Conservation (phyloP, 2,797 vertebrate species). For the Taeniopygia guttata region DNA sequence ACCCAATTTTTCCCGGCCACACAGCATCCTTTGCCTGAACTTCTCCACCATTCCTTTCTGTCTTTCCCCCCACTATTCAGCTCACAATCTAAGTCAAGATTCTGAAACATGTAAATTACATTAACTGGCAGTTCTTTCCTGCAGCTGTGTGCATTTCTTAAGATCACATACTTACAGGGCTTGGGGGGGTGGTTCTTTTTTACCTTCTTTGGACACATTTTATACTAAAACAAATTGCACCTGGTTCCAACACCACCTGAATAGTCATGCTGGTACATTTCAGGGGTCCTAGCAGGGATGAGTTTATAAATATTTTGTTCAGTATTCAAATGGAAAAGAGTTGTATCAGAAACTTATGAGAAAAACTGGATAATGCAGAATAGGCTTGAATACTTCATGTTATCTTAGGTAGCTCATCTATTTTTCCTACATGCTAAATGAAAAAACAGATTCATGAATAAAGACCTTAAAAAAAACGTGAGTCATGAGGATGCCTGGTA, state of each 20-base stretch:
- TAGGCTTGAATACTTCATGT: not conserved
- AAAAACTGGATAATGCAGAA: conserved; percentile 41
- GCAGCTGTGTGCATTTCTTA: conserved; percentile 40
- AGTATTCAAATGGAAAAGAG: not conserved
- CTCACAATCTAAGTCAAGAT: conserved; percentile 4
- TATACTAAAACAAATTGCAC: not conserved
- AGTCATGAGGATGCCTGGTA: not conserved
- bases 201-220: conserved; percentile 19
- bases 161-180: conserved; percentile 21
- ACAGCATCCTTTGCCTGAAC: conserved; percentile 58
- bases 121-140: conserved; percentile 42
- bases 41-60: conserved; percentile 15
- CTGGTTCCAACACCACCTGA: conserved; percentile 17
- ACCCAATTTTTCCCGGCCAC: conserved; percentile 46
- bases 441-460: not conserved
- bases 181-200: not conserved
- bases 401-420: conserved; percentile 1
- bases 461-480: not conserved
- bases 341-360: not conserved
- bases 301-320: not conserved
- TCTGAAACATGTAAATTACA: conserved; percentile 62
- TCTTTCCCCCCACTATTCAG: not conserved
- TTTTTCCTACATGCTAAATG: not conserved
- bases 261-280: conserved; percentile 42
- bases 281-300: not conserved